phyloP scores from a whole-genome alignment of 2,888 invertebrate genomes.

The Bellardia pandia region DNA sequence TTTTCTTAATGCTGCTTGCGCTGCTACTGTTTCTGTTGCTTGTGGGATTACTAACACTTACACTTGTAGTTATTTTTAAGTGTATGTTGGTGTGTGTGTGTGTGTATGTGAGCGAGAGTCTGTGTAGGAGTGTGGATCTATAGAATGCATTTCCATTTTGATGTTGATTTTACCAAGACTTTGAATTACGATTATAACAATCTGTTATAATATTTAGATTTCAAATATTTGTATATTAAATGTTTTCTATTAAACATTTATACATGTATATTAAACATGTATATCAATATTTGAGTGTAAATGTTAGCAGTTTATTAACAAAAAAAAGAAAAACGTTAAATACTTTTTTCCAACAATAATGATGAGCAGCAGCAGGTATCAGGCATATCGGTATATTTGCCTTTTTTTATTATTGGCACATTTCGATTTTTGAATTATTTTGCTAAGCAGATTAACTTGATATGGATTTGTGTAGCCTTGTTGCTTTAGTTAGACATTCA shows the following conservation, averaged over 20 bases:
- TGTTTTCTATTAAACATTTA: conserved; percentile 51
- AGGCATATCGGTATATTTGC: not conserved
- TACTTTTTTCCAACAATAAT: not conserved
- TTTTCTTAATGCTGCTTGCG: conserved; percentile 31
- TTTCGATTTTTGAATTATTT: not conserved
- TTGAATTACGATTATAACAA: conserved; percentile 67
- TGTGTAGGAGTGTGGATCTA: not conserved
- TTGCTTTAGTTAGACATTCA: conserved; percentile 53
- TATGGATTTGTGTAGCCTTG: conserved; percentile 49
- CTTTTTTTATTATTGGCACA: too few species aligned
- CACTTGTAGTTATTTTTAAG: conserved; percentile 24
- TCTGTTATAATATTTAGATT: conserved; percentile 63
- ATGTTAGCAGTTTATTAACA: not conserved
- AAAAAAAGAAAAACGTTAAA: conserved; percentile 5
- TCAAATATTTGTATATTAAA: conserved; percentile 62
- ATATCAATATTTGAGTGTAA: not conserved
- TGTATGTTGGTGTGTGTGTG: not conserved
- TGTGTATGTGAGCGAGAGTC: conserved; percentile 1
- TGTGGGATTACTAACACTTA: conserved; percentile 61
- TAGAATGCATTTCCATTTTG: not conserved
- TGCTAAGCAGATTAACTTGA: conserved; percentile 58
- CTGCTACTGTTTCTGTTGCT: conserved; percentile 16
- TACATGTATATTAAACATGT: not conserved
- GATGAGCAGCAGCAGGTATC: too few species aligned
- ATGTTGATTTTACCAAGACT: conserved; percentile 52